Evolutionary conservation across 2,888 invertebrate genomes (phyloP).

Genomic region (Kuschelorhynchus macadamiae): DNA sequence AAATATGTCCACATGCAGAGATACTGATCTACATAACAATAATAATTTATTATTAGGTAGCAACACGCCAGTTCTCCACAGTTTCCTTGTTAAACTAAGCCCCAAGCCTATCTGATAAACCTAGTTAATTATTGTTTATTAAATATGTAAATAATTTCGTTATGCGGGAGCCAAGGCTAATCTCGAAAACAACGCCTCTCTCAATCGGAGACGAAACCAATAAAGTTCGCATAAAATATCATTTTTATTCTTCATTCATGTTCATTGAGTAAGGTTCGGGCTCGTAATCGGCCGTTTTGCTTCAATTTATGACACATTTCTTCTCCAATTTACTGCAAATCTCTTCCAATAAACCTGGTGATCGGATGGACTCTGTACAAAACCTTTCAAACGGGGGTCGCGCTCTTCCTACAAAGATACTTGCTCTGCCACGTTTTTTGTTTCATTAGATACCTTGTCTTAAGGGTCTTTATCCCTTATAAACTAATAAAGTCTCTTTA

Average conservation of each 20-base stretch:
- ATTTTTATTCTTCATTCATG: slow-evolving; percentile 47
- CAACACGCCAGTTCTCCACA: too few species aligned
- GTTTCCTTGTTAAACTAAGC: too few species aligned
- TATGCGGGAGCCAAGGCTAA: slow-evolving; percentile 17
- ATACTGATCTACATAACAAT: too few species aligned
- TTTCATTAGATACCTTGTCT: slow-evolving; percentile 27
- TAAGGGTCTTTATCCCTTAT: slow-evolving; percentile 28
- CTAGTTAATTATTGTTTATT: not conserved
- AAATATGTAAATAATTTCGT: slow-evolving; percentile 7
- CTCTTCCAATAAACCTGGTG: slow-evolving; percentile 44
- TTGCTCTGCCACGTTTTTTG: slow-evolving; percentile 26
- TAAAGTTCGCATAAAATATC: slow-evolving; percentile 45
- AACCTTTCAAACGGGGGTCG: slow-evolving; percentile 44
- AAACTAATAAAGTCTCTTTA: not conserved
- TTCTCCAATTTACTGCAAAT: slow-evolving; percentile 53
- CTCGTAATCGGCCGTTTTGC: slow-evolving; percentile 46
- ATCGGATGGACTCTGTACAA: slow-evolving; percentile 49
- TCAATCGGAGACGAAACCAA: slow-evolving; percentile 38
- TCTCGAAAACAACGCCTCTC: slow-evolving; percentile 30
- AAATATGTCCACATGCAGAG: too few species aligned
- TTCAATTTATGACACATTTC: slow-evolving; percentile 52
- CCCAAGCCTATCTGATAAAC: too few species aligned
- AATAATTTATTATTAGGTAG: too few species aligned
- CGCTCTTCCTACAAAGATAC: slow-evolving; percentile 45
- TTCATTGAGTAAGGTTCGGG: slow-evolving; percentile 50